These are phyloP conservation scores for Alviniconcha marisindica DNA, from an alignment of 1,140 invertebrate species.

Conservation along the genomic window DNA sequence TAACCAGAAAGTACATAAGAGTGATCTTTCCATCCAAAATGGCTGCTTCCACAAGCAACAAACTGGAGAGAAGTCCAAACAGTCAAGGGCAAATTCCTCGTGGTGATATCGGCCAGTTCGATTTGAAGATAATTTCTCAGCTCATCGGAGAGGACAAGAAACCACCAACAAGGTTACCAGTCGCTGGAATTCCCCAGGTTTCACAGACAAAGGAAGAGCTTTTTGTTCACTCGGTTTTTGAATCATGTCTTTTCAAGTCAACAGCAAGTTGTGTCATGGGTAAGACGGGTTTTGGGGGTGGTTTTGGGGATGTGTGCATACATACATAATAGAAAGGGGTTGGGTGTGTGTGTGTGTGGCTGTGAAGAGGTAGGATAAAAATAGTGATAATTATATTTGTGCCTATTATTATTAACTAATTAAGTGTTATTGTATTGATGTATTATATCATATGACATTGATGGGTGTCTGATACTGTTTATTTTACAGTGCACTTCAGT, in stretches of 20 bases:
- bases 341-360: no score
- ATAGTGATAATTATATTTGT: no score
- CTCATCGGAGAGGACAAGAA: background rate
- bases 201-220: slow-evolving; percentile 63
- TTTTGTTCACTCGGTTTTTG: slow-evolving; percentile 86
- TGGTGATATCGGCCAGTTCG: background rate
- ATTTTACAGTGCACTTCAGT: no score
- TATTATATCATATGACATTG: no score
- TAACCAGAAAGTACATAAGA: no score
- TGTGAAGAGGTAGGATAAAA: no score
- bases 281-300: no score
- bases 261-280: slow-evolving; percentile 92
- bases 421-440: no score
- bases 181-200: background rate
- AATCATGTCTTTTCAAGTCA: slow-evolving; percentile 95
- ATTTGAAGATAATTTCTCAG: slow-evolving; percentile 15
- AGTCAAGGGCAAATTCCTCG: background rate
- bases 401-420: no score
- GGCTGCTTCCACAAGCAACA: background rate
- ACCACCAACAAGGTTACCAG: background rate
- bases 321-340: no score
- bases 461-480: no score
- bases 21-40: background rate
- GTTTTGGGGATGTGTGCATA: no score
- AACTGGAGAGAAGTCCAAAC: background rate